Evolutionary conservation across 2,888 invertebrate genomes (phyloP).

Genomic region (Pheosia tremula): DNA sequence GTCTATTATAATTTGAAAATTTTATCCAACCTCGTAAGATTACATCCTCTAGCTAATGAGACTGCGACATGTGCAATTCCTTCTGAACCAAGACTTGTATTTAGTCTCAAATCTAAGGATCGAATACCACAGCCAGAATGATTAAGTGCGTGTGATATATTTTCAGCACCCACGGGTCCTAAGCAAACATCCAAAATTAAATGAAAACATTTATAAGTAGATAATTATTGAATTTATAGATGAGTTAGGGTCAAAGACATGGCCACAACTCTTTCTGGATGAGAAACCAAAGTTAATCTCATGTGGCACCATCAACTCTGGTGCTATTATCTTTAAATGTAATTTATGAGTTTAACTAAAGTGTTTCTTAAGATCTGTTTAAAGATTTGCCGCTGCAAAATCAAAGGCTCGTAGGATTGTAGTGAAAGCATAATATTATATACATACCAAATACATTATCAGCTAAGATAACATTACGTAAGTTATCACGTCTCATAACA

Average conservation of each 20-base stretch:
- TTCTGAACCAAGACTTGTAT: constrained; percentile 72
- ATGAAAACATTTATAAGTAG: too few species aligned
- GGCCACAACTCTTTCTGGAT: too few species aligned
- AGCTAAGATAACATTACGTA: constrained; percentile 75
- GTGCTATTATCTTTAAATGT: too few species aligned
- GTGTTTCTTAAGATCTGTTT: too few species aligned
- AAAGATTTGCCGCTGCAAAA: too few species aligned
- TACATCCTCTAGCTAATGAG: constrained; percentile 77
- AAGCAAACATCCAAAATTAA: constrained; percentile 9
- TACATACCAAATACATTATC: constrained; percentile 81
- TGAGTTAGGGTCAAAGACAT: neutral
- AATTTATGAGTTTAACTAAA: too few species aligned
- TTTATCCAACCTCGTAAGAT: constrained; percentile 65
- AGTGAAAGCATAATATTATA: too few species aligned
- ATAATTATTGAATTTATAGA: too few species aligned
- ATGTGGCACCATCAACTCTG: too few species aligned
- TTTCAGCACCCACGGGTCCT: constrained; percentile 74
- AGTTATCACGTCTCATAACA: constrained; percentile 72
- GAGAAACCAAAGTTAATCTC: too few species aligned
- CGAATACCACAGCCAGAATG: constrained; percentile 69
- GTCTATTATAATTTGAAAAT: neutral
- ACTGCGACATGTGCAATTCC: constrained; percentile 76
- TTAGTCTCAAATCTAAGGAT: constrained; percentile 70
- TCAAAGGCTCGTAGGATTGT: too few species aligned
- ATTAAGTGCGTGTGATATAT: constrained; percentile 70